A percentile compares a stretch with the other conserved stretches of the same genome.
Evolutionary conservation across 2,888 invertebrate genomes (phyloP).

Genomic region (Epirrita christyi): DNA sequence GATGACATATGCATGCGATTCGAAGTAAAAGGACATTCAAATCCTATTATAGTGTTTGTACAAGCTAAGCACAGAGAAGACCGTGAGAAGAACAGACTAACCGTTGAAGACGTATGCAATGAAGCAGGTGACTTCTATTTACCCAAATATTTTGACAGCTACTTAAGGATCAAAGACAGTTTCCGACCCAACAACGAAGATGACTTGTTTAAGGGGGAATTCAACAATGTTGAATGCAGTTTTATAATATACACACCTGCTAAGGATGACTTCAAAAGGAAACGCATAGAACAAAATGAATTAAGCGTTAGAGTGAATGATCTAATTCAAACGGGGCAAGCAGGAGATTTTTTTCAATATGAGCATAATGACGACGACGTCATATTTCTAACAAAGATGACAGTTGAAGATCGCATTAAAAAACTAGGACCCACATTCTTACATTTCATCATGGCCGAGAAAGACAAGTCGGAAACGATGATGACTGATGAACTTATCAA

Average conservation of each 20-base stretch:
- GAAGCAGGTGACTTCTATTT: slow-evolving; percentile 44
- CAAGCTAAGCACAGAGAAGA: slow-evolving; percentile 54
- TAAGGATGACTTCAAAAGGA: slow-evolving; percentile 42
- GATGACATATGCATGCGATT: slow-evolving; percentile 52
- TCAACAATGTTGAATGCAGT: slow-evolving; percentile 43
- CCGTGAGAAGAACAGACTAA: slow-evolving; percentile 43
- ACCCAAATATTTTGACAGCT: slow-evolving; percentile 50
- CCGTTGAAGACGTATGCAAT: slow-evolving; percentile 42
- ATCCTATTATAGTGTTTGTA: slow-evolving; percentile 44
- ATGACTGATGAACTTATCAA: slow-evolving; percentile 47
- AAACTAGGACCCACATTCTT: slow-evolving; percentile 44
- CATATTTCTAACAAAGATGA: slow-evolving; percentile 40
- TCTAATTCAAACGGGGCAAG: slow-evolving; percentile 42
- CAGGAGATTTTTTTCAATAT: slow-evolving; percentile 43
- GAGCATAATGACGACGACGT: slow-evolving; percentile 41
- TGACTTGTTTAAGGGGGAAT: slow-evolving; percentile 47
- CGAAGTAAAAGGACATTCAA: slow-evolving; percentile 30
- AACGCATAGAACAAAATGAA: slow-evolving; percentile 26
- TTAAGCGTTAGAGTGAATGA: slow-evolving; percentile 40
- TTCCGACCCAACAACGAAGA: slow-evolving; percentile 40
- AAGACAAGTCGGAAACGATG: slow-evolving; percentile 40
- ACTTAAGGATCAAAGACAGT: slow-evolving; percentile 46
- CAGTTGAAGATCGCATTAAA: slow-evolving; percentile 44
- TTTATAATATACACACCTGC: slow-evolving; percentile 51
- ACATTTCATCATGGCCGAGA: slow-evolving; percentile 41